Percentiles rank a stretch among this genome's conserved stretches.
Conservation (phyloP, 2,797 vertebrate genomes). For the Peromyscus aztecus region DNA sequence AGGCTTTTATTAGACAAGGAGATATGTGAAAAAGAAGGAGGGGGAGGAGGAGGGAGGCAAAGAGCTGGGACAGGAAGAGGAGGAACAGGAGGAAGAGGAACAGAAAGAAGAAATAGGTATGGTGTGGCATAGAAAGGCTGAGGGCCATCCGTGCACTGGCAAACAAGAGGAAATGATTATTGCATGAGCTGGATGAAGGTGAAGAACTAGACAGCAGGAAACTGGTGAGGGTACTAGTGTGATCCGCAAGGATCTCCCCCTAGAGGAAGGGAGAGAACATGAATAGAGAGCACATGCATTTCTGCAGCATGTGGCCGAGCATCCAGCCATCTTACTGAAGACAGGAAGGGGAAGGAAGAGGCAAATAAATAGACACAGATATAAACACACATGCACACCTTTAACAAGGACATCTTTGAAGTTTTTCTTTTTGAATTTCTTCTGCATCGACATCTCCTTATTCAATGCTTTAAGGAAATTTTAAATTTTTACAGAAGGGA, state of each 20-base stretch:
- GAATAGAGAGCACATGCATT: not conserved
- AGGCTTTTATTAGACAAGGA: not conserved
- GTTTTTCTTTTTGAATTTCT: not conserved
- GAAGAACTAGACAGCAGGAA: not conserved
- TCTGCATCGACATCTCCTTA: not conserved
- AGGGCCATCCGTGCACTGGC: not conserved
- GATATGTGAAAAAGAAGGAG: not conserved
- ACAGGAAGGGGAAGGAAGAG: not conserved
- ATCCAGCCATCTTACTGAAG: constrained; percentile 13
- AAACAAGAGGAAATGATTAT: not conserved
- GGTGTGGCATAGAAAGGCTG: not conserved
- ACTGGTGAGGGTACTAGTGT: not conserved
- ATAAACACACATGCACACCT: not conserved
- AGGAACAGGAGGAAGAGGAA: not conserved
- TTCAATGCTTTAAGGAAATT: not conserved
- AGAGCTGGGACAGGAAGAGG: accelerated
- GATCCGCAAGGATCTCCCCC: not conserved
- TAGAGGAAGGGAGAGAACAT: not conserved
- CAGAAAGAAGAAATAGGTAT: not conserved
- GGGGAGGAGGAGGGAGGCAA: accelerated
- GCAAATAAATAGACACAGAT: not conserved
- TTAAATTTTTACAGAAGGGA: constrained; percentile 1
- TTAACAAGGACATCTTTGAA: not conserved
- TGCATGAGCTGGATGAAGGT: not conserved
- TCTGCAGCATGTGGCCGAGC: not conserved